Evolutionary conservation across 1,140 invertebrate genomes (phyloP).

Genomic region (Sarcophaga peregrina): DNA sequence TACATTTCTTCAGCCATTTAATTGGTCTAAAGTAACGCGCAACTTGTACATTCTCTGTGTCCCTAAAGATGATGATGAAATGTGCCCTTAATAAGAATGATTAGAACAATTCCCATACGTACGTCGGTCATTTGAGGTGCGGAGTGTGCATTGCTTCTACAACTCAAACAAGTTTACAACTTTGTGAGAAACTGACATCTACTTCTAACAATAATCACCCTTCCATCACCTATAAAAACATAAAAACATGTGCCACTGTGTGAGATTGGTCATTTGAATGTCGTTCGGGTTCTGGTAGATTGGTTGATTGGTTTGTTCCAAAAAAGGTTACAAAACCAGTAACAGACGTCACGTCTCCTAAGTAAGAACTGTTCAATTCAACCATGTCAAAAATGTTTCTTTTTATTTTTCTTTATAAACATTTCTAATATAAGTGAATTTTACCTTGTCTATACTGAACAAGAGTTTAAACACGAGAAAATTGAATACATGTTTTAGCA

Average conservation of each 20-base stretch:
- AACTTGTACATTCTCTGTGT: not conserved
- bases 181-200: conserved; percentile 28
- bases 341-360: conserved; percentile 29
- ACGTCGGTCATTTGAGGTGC: conserved; percentile 21
- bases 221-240: conserved; percentile 18
- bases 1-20: not conserved
- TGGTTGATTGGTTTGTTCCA: conserved; percentile 28
- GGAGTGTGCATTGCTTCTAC: conserved; percentile 22
- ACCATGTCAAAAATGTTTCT: conserved; percentile 35
- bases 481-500: not conserved
- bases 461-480: conserved; percentile 22
- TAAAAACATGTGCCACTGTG: conserved; percentile 20
- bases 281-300: not conserved
- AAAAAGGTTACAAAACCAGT: conserved; percentile 21
- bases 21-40: not conserved
- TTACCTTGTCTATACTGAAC: not conserved
- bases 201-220: not conserved
- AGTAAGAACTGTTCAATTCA: conserved; percentile 33
- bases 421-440: not conserved
- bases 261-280: conserved; percentile 33
- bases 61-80: conserved; percentile 39
- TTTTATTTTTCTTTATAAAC: conserved; percentile 26
- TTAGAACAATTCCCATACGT: conserved; percentile 19
- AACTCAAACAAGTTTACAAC: conserved; percentile 27
- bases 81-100: conserved; percentile 2